Percentiles rank a stretch among this genome's conserved stretches.
Evolutionary conservation across 2,797 vertebrate species (phyloP).

Genomic region (Martes flavigula): DNA sequence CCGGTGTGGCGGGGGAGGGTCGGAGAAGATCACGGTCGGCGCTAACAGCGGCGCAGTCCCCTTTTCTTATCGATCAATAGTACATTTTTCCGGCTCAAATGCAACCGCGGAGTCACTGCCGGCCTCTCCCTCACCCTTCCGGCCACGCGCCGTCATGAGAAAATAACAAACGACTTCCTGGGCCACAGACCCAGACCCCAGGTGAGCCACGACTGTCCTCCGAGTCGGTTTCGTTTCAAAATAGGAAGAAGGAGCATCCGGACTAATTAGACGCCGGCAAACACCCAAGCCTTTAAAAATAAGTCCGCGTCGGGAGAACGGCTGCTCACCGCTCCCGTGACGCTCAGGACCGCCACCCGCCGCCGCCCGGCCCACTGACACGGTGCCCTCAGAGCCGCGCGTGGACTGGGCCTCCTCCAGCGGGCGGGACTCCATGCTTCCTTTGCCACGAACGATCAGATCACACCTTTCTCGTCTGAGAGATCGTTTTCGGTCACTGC

Average conservation of each 20-base stretch:
- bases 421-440: not conserved
- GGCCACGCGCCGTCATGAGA: conserved; percentile 87
- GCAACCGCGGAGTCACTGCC: conserved; percentile 92
- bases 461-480: not conserved
- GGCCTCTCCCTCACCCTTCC: conserved; percentile 94
- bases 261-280: conserved; percentile 59
- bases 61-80: conserved; percentile 96
- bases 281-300: not conserved
- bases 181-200: conserved; percentile 78
- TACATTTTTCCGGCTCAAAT: conserved; percentile 91
- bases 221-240: conserved; percentile 60
- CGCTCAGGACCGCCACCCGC: accelerated
- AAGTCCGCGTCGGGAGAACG: not conserved
- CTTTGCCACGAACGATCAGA: not conserved
- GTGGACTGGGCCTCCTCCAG: accelerated
- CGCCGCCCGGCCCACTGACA: accelerated
- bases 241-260: conserved; percentile 54
- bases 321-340: not conserved
- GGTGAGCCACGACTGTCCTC: conserved; percentile 77
- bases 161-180: conserved; percentile 93
- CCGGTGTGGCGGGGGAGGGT: conserved; percentile 90
- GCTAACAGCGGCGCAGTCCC: conserved; percentile 92
- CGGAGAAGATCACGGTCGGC: conserved; percentile 92
- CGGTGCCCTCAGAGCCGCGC: accelerated
- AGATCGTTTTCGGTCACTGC: not conserved